Evolutionary conservation across 2,888 invertebrate species (phyloP).

Genomic region (Branchellion lobata): DNA sequence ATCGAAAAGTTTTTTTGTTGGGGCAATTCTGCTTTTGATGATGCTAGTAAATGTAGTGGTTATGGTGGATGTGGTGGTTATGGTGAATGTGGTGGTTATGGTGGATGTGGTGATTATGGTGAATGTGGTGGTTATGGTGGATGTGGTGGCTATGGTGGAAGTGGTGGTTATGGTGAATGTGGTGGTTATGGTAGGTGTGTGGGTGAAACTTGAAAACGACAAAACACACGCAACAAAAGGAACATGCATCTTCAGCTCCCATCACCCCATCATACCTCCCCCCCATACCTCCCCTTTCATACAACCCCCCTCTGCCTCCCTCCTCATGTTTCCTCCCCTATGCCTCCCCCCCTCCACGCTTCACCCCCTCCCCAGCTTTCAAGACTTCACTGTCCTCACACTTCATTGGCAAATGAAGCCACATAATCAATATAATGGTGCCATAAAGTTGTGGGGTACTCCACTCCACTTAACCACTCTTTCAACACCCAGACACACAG

Average conservation of each 20-base stretch:
- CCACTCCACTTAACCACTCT: not conserved
- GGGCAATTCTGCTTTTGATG: too few relatives aligned
- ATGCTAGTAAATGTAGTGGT: too few relatives aligned
- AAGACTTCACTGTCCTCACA: too few relatives aligned
- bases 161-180: not conserved
- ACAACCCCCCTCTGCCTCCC: not conserved
- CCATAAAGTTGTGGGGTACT: too few relatives aligned
- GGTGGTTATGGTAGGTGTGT: not conserved
- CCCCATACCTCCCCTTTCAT: not conserved
- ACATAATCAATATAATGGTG: too few relatives aligned
- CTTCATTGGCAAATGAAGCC: too few relatives aligned
- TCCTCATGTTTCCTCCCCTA: not conserved
- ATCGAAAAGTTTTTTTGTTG: too few relatives aligned
- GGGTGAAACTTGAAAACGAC: too few relatives aligned
- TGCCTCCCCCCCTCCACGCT: not conserved
- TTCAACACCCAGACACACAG: slow-evolving; percentile 15
- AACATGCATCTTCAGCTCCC: not conserved
- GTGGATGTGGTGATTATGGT: not conserved
- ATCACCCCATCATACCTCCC: not conserved
- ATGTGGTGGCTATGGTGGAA: not conserved
- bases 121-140: not conserved
- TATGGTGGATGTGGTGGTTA: not conserved
- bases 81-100: not conserved
- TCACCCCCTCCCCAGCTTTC: not conserved
- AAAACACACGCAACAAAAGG: not conserved